These are phyloP conservation scores for Siphlonurus alternatus DNA, from an alignment of 2,888 invertebrate genomes.

Conservation along the genomic window DNA sequence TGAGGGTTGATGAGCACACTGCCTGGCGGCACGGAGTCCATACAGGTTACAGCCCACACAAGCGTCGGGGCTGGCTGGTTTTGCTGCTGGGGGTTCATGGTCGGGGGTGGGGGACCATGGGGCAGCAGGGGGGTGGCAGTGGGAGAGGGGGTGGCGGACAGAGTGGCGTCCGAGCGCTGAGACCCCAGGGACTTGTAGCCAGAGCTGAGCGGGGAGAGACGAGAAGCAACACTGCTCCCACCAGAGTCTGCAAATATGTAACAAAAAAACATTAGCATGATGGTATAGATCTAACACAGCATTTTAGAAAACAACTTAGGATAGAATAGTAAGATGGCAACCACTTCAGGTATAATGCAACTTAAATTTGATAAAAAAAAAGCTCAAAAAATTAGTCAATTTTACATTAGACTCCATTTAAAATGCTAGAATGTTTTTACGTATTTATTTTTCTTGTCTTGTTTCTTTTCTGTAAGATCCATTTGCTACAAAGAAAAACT, in stretches of 20 bases:
- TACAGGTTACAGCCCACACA: conserved; percentile 78
- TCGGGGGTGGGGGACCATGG: neutral
- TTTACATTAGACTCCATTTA: too few relatives aligned
- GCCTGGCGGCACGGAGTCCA: conserved; percentile 70
- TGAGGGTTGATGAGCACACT: conserved; percentile 78
- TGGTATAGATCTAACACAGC: too few relatives aligned
- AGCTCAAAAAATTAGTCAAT: too few relatives aligned
- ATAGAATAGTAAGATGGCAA: too few relatives aligned
- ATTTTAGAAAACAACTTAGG: too few relatives aligned
- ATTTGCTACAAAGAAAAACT: too few relatives aligned
- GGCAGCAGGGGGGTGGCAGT: conserved; percentile 31
- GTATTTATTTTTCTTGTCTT: too few relatives aligned
- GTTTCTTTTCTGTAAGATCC: too few relatives aligned
- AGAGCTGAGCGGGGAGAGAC: conserved; percentile 55
- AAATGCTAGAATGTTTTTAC: too few relatives aligned
- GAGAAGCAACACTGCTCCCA: conserved; percentile 40
- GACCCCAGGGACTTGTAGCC: conserved; percentile 58
- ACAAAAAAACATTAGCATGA: neutral
- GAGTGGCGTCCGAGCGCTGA: conserved; percentile 40
- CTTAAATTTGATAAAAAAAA: neutral
- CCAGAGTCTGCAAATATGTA: conserved; percentile 32
- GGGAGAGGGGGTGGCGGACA: conserved; percentile 58
- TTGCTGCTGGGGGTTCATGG: conserved; percentile 1
- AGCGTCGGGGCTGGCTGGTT: conserved; percentile 25
- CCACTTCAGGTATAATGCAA: neutral